These are phyloP conservation scores for Pocillopora verrucosa DNA, from an alignment of 64 coral and sea anemone species.

Conservation along the genomic window DNA sequence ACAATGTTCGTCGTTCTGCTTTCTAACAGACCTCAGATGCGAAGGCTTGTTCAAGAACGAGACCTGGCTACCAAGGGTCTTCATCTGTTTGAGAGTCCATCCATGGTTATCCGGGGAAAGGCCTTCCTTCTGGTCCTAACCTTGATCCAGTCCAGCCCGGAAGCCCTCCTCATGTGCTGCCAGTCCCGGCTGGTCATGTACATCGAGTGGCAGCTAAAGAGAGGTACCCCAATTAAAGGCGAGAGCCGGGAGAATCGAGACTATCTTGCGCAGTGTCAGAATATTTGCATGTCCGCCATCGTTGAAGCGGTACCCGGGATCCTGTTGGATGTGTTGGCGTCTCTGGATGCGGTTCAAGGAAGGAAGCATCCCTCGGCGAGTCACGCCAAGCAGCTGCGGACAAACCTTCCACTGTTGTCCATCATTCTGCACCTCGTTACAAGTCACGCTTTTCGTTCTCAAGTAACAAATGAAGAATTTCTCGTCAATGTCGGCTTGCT, in stretches of 20 bases:
- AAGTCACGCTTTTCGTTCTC: conserved; percentile 78
- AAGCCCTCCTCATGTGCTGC: conserved; percentile 81
- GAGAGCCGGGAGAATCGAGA: conserved; percentile 62
- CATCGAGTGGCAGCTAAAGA: conserved; percentile 75
- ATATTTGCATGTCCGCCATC: conserved; percentile 61
- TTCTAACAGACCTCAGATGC: conserved; percentile 62
- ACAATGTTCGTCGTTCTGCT: conserved; percentile 91
- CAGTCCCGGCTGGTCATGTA: conserved; percentile 79
- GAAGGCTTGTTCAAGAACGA: conserved; percentile 77
- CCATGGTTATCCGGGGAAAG: conserved; percentile 79
- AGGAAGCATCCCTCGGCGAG: conserved; percentile 87
- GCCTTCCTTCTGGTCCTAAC: conserved; percentile 71
- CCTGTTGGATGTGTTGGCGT: conserved; percentile 66
- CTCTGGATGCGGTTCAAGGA: conserved; percentile 82
- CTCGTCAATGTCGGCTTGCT: conserved; percentile 63
- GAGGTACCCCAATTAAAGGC: conserved; percentile 80
- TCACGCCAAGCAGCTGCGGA: conserved; percentile 84
- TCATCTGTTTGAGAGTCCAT: conserved; percentile 92
- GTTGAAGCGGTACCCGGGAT: conserved; percentile 57
- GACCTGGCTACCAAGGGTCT: conserved; percentile 79
- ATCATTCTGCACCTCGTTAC: conserved; percentile 91
- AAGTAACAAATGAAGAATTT: conserved; percentile 66
- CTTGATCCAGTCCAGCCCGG: conserved; percentile 52
- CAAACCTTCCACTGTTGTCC: conserved; percentile 72
- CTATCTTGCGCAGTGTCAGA: conserved; percentile 80